These are phyloP conservation scores for Drosophila seguyi DNA, from an alignment of 1,140 invertebrate genomes.

Conservation along the genomic window DNA sequence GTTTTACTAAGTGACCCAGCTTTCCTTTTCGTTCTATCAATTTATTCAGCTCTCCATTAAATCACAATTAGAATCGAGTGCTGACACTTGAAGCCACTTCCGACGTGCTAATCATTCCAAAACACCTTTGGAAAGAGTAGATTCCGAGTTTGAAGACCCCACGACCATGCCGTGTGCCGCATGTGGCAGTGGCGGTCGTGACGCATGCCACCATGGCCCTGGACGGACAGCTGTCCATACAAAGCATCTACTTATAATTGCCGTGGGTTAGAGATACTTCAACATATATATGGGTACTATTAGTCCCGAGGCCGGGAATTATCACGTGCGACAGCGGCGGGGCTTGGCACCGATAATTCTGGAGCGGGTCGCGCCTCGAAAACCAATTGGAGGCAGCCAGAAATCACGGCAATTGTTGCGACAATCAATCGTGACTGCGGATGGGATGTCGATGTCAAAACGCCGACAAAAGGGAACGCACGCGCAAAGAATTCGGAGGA, in stretches of 20 bases:
- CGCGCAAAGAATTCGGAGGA: conserved; percentile 60
- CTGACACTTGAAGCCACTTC: conserved; percentile 27
- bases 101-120: conserved; percentile 39
- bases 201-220: conserved; percentile 45
- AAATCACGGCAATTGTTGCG: conserved; percentile 78
- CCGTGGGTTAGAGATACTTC: conserved; percentile 27
- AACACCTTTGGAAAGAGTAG: conserved; percentile 12
- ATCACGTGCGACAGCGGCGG: conserved; percentile 59
- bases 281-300: conserved; percentile 9
- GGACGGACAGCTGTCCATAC: conserved; percentile 61
- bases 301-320: conserved; percentile 25
- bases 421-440: conserved; percentile 81
- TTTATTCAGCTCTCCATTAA: conserved; percentile 12
- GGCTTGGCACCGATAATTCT: conserved; percentile 60
- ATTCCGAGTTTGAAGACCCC: conserved; percentile 4
- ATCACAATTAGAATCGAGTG: conserved; percentile 28
- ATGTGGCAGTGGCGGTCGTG: conserved; percentile 48
- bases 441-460: conserved; percentile 65
- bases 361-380: conserved; percentile 29
- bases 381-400: conserved; percentile 81
- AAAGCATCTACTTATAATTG: conserved; percentile 66
- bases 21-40: conserved; percentile 14
- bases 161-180: conserved; percentile 20
- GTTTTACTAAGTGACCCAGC: background rate
- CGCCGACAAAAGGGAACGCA: conserved; percentile 76